Evolutionary conservation across 2,797 vertebrate species (phyloP), one percentile per base, ranked within the genome.

Genomic region (Myotis daubentonii): DNA sequence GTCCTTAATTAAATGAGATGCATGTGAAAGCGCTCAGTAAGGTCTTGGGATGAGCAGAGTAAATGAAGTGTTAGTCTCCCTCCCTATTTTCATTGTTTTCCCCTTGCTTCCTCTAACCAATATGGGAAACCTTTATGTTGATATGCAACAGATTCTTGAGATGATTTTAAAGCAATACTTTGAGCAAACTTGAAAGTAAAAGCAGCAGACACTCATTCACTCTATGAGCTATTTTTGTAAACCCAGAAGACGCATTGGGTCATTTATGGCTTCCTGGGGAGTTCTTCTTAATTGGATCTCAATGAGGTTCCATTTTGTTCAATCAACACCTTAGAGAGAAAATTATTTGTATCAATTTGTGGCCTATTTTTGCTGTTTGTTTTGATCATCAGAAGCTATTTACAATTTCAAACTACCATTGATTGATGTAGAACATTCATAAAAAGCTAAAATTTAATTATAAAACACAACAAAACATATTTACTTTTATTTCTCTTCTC

Each of bases 281-380:
- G 91, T 89, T 87, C 57, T 95, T 94, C 92, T 96, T 97, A 97
- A 95, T 95, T 96, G 95, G 89, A 4, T 96, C 91, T 95, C 95
- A 97, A 97, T 71, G 72, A 96, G 62, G 85, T 86, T 95, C 86
- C 96, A 94, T 97, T 96, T 96, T 97, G 72, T 97, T 98, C 79
- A 96, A 93, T 95, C 11, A 97, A 93, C 96, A 95, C 94, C 97
- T 98, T 94, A 92, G 92, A 94, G 96, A 95, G 95, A 96, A 96
- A 95, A 97, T 97, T 76, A 97, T 97, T 95, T 97, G 80, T 95
- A 87, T 97, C 94, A 91, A 83, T 84, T 94, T 96, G 84, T 94
- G 76, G 71, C 86, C 81, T 87, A 62, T 91, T 97, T 98, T 97
- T 97, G 83, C 93, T 93, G 90, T 91, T 96, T 98, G 71, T 97